Base-by-base conservation (phyloP, 2,888 invertebrate species). In the Pseudococcus longispinus region DNA sequence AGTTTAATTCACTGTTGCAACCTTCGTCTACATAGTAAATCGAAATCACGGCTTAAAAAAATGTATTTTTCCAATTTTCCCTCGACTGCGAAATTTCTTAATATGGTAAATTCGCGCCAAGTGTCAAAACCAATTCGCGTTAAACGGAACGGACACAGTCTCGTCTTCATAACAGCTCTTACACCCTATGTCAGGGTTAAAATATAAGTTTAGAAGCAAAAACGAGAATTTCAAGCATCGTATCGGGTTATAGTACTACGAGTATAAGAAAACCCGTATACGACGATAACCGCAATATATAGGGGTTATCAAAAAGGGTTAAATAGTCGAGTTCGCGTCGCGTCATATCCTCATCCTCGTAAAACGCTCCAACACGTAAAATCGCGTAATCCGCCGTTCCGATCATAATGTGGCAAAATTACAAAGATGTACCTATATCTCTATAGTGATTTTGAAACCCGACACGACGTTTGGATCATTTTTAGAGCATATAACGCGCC, bases 291-390 rank as follows among this genome's bases (percentile, higher is more conserved):
- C 70, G 70, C 70, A 29, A 11, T 51, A 51, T 15, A 5, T 51
- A 51, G 15, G 32, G 70, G 70, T 29, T 70, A 70, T 70, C 70
- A 29, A 29, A 70, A 70, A 70, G 70, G 70, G 70, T 70, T 70
- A 70, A 70, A 70, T 70, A 32, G n/a, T 70, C 18, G 15, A 70
- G 15, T 70, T 29, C 70, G 29, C 26, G 65, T 65, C 60, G 23
- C 60, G 23, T 26, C 60, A 23, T 15, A 55, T 55, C 55, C n/a
- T 55, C 65, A 15, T 70, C 70, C 29, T 70, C 26, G 15, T 70
- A 70, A 70, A 70, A 70, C 70, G 70, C 70, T 70, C 29, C 15
- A 70, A 70, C 70, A 70, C 70, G 29, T 70, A 70, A 70, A 70
- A 70, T 70, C 32, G 70, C 70, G 70, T 70, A 70, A 70, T 70